Conservation (phyloP, 2,113 vertebrate genomes). For the human region GRCh38 chr15:60984001-60984500, state of each 20-base stretch:
- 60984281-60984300: not conserved
- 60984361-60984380: not conserved
- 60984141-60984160: not conserved
- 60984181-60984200: not conserved
- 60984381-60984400: not conserved
- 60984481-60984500: not conserved
- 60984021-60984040: not conserved
- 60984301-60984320: not conserved
- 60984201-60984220: not conserved
- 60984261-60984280: not conserved
- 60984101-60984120: not conserved
- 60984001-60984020: not conserved
- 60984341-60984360: not conserved
- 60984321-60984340: not conserved
- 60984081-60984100: not conserved
- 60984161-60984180: not conserved
- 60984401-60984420: constrained; percentile 50
- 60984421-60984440: constrained; percentile 14
- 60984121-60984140: not conserved
- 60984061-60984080: not conserved
- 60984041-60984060: not conserved
- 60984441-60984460: not conserved
- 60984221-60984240: not conserved
- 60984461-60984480: not conserved
- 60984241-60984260: not conserved